Base-by-base conservation (phyloP, 1,140 invertebrate genomes). In the Pygmarrhopalites habei region DNA sequence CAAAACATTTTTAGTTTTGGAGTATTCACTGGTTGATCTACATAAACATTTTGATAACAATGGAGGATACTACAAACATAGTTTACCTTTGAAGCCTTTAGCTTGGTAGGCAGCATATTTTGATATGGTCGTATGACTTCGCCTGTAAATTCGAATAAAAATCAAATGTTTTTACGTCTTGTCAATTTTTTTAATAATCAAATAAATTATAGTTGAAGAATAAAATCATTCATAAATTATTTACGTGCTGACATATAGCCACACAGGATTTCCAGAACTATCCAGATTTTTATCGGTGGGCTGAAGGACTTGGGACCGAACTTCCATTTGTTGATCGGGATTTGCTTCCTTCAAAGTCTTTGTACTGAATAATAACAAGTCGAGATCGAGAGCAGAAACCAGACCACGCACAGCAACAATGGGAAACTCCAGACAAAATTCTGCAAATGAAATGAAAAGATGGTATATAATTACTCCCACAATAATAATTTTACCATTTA, bases 51-150 rank as follows among this genome's bases (percentile, higher is more conserved):
- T 44, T 49, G n/a, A 52, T 65, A 53, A 65, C 14, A 51, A 14
- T 39, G 25, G 35, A 30, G 44, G 55, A 64, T 63, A 21, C 32
- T 62, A 43, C 56, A 2, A 58, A 21, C 47, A 14, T n/a, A n/a
- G n/a, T n/a, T n/a, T n/a, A n/a, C n/a, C n/a, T n/a, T n/a, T n/a
- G n/a, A n/a, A n/a, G n/a, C n/a, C n/a, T n/a, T 43, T 41, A 7
- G 4, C 29, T 32, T 58, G 56, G 32, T 58, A 58, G 15, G 44
- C 21, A 5, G 30, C 35, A 43, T 58, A 58, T 10, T 35, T 17
- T 14, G 4, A 3, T 4, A 58, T 10, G 35, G 29, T 58, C 56
- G 14, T 41, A n/a, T 58, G 12, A n/a, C 21, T 19, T 23, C 4
- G 12, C 5, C n/a, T 14, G n/a, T n/a, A n/a, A n/a, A n/a, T n/a